These are phyloP conservation scores for Ramazzottius varieornatus DNA, from an alignment of 2,888 invertebrate genomes.

Conservation along the genomic window DNA sequence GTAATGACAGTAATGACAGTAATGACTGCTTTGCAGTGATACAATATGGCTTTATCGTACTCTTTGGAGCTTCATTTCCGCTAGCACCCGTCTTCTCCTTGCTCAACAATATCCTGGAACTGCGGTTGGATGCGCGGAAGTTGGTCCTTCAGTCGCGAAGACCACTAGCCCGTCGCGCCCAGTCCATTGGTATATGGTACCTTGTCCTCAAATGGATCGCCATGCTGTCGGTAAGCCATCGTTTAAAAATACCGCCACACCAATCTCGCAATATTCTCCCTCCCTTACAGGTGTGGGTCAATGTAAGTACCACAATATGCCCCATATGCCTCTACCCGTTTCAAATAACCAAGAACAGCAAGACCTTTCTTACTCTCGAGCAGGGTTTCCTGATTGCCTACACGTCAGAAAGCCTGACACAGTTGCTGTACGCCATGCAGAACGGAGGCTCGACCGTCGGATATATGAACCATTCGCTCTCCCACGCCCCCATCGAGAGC, in stretches of 20 bases:
- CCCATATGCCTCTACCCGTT: too few species aligned
- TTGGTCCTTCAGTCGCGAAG: slow-evolving; percentile 22
- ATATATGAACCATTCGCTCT: neutral
- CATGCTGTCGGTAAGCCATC: neutral
- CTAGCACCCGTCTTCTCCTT: slow-evolving; percentile 27
- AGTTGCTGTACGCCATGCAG: neutral
- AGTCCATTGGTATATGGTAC: slow-evolving; percentile 20
- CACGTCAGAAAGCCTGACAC: neutral
- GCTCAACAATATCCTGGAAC: slow-evolving; percentile 28
- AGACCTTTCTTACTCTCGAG: too few species aligned
- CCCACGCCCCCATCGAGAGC: neutral
- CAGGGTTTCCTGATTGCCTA: neutral
- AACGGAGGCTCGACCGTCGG: neutral
- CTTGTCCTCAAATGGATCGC: neutral
- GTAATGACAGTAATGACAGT: too few species aligned
- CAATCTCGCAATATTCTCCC: neutral
- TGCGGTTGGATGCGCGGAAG: slow-evolving; percentile 26
- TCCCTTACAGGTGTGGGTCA: neutral
- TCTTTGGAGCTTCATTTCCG: slow-evolving; percentile 29
- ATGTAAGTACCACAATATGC: neutral
- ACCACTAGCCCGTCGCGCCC: slow-evolving; percentile 21
- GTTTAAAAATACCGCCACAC: neutral
- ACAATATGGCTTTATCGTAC: slow-evolving; percentile 28
- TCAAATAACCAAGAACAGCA: too few species aligned
- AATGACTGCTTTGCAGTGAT: slow-evolving; percentile 21